Evolutionary conservation across 2,113 vertebrate genomes (phyloP).

Genomic region (Scalopus aquaticus): DNA sequence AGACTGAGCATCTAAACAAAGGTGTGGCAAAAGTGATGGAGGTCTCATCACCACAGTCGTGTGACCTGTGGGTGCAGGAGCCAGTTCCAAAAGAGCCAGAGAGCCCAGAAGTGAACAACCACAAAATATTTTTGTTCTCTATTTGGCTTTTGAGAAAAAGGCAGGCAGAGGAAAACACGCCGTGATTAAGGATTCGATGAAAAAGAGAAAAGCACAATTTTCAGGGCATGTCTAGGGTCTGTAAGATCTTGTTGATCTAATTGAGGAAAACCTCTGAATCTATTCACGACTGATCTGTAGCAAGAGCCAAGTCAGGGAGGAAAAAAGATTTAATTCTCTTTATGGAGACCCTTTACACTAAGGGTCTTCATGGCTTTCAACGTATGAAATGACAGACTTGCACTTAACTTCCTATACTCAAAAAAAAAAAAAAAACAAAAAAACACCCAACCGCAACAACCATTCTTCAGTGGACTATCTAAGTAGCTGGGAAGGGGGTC

Average conservation of each 20-base stretch:
- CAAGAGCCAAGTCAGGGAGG: neutral
- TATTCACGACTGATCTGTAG: neutral
- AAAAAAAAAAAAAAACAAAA: neutral
- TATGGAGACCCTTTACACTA: neutral
- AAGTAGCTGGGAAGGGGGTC: neutral
- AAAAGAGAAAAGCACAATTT: neutral
- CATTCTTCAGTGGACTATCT: neutral
- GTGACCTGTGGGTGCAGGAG: accelerated
- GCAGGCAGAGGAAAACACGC: neutral
- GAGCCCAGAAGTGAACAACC: neutral
- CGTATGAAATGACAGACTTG: neutral
- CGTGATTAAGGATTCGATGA: neutral
- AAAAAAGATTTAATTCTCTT: neutral
- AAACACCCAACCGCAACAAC: too few species aligned
- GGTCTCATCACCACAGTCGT: neutral
- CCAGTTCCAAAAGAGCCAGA: neutral
- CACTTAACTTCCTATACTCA: neutral
- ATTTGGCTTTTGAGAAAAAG: neutral
- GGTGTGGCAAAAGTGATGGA: neutral
- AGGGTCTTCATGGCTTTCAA: neutral
- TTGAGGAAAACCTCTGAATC: neutral
- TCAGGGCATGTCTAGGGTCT: neutral
- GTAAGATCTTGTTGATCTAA: neutral
- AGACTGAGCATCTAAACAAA: neutral
- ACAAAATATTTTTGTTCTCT: neutral